These are phyloP conservation scores for Euschistus heros DNA, from an alignment of 1,140 invertebrate species.

Conservation along the genomic window DNA sequence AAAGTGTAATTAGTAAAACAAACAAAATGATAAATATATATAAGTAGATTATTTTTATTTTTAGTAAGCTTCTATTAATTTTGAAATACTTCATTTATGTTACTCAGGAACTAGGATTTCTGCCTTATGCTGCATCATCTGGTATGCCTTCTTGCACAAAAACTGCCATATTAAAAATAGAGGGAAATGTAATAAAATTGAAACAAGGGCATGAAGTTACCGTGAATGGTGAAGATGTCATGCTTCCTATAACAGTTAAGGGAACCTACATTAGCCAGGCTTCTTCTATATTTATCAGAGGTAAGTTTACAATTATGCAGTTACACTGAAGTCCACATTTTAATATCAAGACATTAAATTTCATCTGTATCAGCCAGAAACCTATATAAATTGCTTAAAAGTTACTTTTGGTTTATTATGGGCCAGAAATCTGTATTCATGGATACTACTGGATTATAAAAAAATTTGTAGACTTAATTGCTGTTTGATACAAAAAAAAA, in stretches of 20 bases:
- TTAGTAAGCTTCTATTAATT: slow-evolving; percentile 6
- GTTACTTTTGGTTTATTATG: no score
- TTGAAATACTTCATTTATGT: no score
- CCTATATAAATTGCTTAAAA: no score
- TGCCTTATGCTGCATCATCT: slow-evolving; percentile 29
- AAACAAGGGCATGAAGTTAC: slow-evolving; percentile 57
- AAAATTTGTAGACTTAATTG: no score
- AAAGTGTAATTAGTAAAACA: no score
- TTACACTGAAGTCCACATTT: background rate
- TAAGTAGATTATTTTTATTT: no score
- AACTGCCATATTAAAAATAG: slow-evolving; percentile 51
- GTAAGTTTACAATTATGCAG: slow-evolving; percentile 33
- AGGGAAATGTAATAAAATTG: slow-evolving; percentile 45
- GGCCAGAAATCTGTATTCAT: no score
- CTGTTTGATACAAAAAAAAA: no score
- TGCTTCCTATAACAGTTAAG: slow-evolving; percentile 47
- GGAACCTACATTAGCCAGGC: slow-evolving; percentile 45
- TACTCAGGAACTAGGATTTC: slow-evolving; percentile 50
- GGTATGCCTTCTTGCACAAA: slow-evolving; percentile 68
- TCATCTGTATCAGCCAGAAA: no score
- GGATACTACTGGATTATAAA: no score
- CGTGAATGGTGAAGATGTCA: slow-evolving; percentile 59
- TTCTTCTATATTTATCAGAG: slow-evolving; percentile 62
- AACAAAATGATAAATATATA: no score
- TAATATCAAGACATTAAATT: no score